Base-by-base conservation (phyloP, 2,113 vertebrate genomes). In the Sebastes fasciatus region DNA sequence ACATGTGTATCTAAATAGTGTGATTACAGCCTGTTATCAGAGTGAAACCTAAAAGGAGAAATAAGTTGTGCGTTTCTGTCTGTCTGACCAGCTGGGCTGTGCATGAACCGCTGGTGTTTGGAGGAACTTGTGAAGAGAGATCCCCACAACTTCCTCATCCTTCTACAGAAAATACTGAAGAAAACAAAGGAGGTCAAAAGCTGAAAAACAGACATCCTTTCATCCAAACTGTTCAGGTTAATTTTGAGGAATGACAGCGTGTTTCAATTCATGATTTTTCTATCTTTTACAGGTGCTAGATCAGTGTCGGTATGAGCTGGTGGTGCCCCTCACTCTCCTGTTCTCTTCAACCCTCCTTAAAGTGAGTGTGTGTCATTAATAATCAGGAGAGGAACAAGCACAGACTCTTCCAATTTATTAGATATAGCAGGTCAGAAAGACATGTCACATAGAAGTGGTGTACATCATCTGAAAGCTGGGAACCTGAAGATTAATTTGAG, bases 101-200 rank as follows among this genome's bases (percentile, higher is more conserved):
- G 98, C 88, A 95, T 99, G 72, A 99, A 98, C 90, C 97, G 97
- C 89, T 99, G 98, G 98, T 98, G 96, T 91, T 94, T 99, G 67
- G 97, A 98, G 93, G 98, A 99, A 93, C 96, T 99, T 79, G 97
- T 99, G 65, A 98, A 96, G 91, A 91, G 98, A 71, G 96, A 99
- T 57, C 94, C 97, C 0, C 85, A 95, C 12, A 97, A 98, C 95
- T 97, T 97, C 92, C 93, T 98, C 85, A 98, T 99, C 87, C 97
- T 99, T 0, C 93, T 99, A 54, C 97, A 98, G 85, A 97, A 97
- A 92, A 96, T 99, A 82, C 91, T 99, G 26, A 88, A 91, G 91
- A 98, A 97, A 93, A 96, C 97, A 62, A 93, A 90, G 71, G 95
- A 98, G 97, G 98, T 98, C 42, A 92, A 82, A 21, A 79, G 23